These are phyloP conservation scores for Noctua fimbriata DNA, from an alignment of 2,888 invertebrate species.

Conservation along the genomic window DNA sequence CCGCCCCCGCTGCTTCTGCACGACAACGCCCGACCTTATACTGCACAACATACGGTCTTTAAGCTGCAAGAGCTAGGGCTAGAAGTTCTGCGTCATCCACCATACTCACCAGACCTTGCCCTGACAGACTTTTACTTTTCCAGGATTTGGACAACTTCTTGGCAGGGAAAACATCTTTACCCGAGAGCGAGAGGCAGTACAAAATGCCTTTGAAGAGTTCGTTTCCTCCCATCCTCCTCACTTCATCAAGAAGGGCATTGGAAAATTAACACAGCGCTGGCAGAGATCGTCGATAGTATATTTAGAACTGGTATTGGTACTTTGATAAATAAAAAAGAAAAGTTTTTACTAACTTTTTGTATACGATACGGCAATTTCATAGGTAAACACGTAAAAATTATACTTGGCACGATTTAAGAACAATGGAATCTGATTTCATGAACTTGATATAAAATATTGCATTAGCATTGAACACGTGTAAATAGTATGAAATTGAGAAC, in stretches of 20 bases:
- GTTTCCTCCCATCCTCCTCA: background rate
- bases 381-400: background rate
- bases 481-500: constrained; percentile 14
- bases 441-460: constrained; percentile 15
- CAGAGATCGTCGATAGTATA: background rate
- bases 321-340: background rate
- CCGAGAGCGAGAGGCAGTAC: background rate
- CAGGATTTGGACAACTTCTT: background rate
- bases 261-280: background rate
- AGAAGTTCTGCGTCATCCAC: too few species aligned
- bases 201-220: background rate
- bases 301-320: background rate
- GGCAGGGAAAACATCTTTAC: background rate
- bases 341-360: background rate
- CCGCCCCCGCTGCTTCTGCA: too few species aligned
- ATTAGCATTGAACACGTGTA: constrained; percentile 6
- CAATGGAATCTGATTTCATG: constrained; percentile 3
- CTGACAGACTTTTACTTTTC: background rate
- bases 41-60: too few species aligned
- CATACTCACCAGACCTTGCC: background rate
- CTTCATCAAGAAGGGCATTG: background rate
- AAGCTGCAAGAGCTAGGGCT: too few species aligned
- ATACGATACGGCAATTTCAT: background rate
- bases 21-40: too few species aligned
- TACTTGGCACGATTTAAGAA: constrained; percentile 6